Conservation (phyloP, 1,140 invertebrate genomes). For the Trichonephila clavata region DNA sequence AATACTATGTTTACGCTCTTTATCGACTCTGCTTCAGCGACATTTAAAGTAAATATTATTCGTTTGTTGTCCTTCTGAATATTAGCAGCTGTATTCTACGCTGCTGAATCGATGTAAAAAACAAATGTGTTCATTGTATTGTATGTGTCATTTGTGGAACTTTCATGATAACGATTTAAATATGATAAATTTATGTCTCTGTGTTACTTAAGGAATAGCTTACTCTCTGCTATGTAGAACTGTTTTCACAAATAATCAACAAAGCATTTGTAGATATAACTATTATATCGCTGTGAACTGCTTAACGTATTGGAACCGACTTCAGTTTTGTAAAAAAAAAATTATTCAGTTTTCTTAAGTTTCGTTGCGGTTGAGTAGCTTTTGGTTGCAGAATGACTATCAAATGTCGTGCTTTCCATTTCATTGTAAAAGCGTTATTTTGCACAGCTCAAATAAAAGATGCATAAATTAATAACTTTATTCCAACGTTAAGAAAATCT, state of each 20-base stretch:
- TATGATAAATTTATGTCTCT: too few relatives aligned
- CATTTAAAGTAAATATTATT: background rate
- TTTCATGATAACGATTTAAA: too few relatives aligned
- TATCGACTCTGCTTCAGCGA: background rate
- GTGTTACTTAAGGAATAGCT: too few relatives aligned
- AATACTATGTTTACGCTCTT: background rate
- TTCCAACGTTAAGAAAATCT: background rate
- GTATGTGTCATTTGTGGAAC: background rate
- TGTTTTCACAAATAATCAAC: background rate
- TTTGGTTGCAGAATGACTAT: background rate
- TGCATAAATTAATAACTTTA: background rate
- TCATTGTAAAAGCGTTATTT: background rate
- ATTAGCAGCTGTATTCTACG: background rate
- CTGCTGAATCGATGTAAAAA: background rate
- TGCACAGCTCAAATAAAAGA: background rate
- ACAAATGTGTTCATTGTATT: background rate
- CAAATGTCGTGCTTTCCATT: background rate
- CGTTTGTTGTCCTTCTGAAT: background rate
- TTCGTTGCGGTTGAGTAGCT: background rate
- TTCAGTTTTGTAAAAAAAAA: background rate
- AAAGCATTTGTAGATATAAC: background rate
- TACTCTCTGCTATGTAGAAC: too few relatives aligned
- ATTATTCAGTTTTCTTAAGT: too few relatives aligned
- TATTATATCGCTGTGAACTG: background rate
- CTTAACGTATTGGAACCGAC: background rate